A percentile compares a stretch with the other conserved stretches of the same genome.
phyloP scores from a whole-genome alignment of 2,888 invertebrate genomes.

The Campoplex capitator region DNA sequence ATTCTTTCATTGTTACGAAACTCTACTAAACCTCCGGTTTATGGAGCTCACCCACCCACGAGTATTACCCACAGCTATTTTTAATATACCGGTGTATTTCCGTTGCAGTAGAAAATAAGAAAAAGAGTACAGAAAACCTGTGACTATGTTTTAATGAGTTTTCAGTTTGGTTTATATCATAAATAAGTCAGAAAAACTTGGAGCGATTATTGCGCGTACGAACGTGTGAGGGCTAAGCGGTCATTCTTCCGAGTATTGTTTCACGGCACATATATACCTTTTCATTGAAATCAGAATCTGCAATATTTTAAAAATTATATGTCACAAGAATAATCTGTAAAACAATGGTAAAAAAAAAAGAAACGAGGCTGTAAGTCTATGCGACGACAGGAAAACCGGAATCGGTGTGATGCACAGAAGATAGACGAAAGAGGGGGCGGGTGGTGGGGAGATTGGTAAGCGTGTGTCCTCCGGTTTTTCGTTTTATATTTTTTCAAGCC shows the following conservation, averaged over 20 bases:
- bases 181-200: background rate
- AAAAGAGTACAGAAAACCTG: background rate
- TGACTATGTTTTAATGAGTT: background rate
- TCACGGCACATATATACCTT: background rate
- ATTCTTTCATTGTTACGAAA: background rate
- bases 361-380: background rate
- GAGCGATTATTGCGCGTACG: background rate
- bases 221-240: background rate
- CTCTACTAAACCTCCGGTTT: background rate
- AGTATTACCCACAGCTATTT: background rate
- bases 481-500: conserved; percentile 21
- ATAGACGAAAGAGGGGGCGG: background rate
- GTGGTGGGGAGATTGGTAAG: background rate
- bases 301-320: conserved; percentile 5
- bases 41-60: too few relatives aligned
- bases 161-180: background rate
- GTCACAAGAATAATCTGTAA: background rate
- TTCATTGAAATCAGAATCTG: background rate
- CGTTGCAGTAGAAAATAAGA: background rate
- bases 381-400: conserved; percentile 47
- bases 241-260: background rate
- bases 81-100: background rate
- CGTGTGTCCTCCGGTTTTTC: conserved; percentile 40
- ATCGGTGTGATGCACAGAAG: conserved; percentile 19
- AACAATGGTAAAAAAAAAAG: background rate